Evolutionary conservation across 2,797 vertebrate species (phyloP), one percentile per base, ranked within the genome.

Genomic region (Spinus pinus): DNA sequence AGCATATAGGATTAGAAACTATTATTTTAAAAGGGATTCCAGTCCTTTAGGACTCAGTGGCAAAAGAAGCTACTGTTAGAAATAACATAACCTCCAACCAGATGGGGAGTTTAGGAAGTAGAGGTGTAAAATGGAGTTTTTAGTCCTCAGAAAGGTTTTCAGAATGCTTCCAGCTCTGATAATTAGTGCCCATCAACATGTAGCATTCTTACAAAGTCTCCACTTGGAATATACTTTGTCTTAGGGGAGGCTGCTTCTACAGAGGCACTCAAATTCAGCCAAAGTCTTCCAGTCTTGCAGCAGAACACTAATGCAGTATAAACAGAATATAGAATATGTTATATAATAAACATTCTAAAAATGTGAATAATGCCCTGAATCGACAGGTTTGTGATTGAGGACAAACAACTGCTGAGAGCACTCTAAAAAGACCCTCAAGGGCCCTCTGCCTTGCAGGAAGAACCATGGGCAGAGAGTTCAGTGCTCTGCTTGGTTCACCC

Each of bases 401-500:
- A 49, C 60, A 65, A 66, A 88, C 4, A 41, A 12, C 30, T 53
- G 7, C 56, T 10, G 28, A 53, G 23, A 67, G 27, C 33, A 44
- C 35, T 61, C 33, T 23, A 22, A 30, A 53, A 62, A 12, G 57
- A 11, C 4, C 42, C 6, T 6, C 13, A 33, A 13, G 14, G 22
- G 1, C 22, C 3, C 16, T 39, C 12, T 47, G 35, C 13, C 47
- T 30, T 46, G 24, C 25, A 31, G 77, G 47, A 28, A 21, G 3
- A 24, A 6, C 7, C 0, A 0, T 1, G 37, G n/a, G 28, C 42
- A n/a, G n/a, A 3, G 0, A 57, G 41, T 8, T 25, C 41, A 24
- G 19, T 37, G 56, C n/a, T 54, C 10, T 7, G 37, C 62, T 37
- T 28, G 57, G 64, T 25, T 69, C 30, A 14, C 17, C 12, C 15